Base-by-base conservation (phyloP, 2,797 vertebrate species). In the Arctocebus calabarensis region DNA sequence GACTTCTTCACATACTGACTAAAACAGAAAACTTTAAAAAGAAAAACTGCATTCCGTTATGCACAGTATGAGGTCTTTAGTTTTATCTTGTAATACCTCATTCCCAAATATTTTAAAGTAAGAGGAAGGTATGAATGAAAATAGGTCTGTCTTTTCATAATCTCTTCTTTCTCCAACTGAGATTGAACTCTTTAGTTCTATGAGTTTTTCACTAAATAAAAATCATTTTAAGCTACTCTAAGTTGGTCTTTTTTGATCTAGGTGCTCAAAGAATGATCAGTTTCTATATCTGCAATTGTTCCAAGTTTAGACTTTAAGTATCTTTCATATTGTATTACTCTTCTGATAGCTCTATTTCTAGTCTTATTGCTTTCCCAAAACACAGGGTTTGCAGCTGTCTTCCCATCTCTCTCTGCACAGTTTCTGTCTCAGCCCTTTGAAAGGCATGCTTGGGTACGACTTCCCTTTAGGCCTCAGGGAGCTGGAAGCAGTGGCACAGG, bases 81-180 rank as follows among this genome's bases (percentile, higher is more conserved):
- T 81, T 43, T 75, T 81, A 48, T 77, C 20, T 71, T 12, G 52
- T 27, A 74, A 62, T 34, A 85, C 34, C 55, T 85, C 25, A 77
- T 85, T 81, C 34, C 55, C 77, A 93, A 92, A 52, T 57, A 62
- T 57, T 92, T 90, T 74, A 82, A 85, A 88, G 70, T 45, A 85
- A 83, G 29, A 84, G 70, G 45, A 93, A 16, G 16, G 25, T 40
- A 14, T 59, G 25, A 29, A 34, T 23, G 78, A 5, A 45, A 45
- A 91, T 48, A 68, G 29, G 22, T 62, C 23, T 64, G 0, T 79
- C 43, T 95, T 71, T 81, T 94, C 16, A 68, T 4, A 17, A 20
- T 68, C 52, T 68, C 70, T 61, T 78, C 23, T 73, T 94, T 93
- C 55, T 20, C 89, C 22, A 29, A 6, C 9, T n/a, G 20, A 14